Conservation (phyloP, 2,113 vertebrate genomes). For the Oenanthe oenanthe region DNA sequence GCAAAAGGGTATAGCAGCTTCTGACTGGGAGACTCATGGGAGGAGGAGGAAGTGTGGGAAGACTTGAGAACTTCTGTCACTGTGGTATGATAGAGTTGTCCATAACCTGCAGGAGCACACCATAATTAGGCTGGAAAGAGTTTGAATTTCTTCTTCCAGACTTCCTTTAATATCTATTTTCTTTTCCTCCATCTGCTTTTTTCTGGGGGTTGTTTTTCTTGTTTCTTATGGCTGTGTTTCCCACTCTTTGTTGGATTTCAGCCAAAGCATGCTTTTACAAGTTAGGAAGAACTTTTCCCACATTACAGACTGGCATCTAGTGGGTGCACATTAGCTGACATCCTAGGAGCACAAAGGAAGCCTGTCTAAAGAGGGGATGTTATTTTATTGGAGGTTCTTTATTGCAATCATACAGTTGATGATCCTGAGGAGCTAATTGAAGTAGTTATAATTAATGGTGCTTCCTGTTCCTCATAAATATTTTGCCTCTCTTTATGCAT, state of each 20-base stretch:
- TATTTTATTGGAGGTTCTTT: not conserved
- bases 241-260: slow-evolving; percentile 27
- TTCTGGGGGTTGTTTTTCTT: slow-evolving; percentile 37
- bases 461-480: not conserved
- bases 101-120: not conserved
- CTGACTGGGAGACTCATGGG: not conserved
- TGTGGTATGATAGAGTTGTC: not conserved
- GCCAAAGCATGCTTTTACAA: not conserved
- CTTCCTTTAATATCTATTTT: slow-evolving; percentile 32
- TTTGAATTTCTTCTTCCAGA: slow-evolving; percentile 2
- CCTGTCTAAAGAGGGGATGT: not conserved
- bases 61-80: not conserved
- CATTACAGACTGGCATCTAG: slow-evolving; percentile 33
- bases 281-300: not conserved
- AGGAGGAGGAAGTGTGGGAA: not conserved
- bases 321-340: not conserved
- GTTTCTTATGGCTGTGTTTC: slow-evolving; percentile 29
- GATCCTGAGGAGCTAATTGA: not conserved
- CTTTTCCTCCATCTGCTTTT: slow-evolving; percentile 24
- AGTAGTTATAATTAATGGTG: not conserved
- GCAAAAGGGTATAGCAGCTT: not conserved
- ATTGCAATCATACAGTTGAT: not conserved
- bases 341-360: not conserved
- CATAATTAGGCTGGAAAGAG: not conserved
- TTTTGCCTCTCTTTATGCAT: not conserved